Base-by-base conservation (phyloP, 2,113 vertebrate species). In the Pholis gunnellus region DNA sequence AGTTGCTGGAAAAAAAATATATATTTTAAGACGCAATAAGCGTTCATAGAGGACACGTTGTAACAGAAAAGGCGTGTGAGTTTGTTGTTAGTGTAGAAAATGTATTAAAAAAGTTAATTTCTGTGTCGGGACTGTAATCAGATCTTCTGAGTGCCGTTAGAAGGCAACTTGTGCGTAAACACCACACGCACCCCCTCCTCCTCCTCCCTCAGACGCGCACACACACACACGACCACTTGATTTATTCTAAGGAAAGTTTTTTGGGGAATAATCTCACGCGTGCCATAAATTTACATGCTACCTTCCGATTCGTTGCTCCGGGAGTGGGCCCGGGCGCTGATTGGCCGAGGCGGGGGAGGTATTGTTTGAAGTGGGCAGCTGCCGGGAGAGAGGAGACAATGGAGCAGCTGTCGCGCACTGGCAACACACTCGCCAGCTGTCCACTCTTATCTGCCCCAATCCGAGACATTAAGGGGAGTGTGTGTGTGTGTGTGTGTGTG, bases 391-490 rank as follows among this genome's bases (percentile, higher is more conserved):
- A 92, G 94, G 93, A 97, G 96, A 99, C 98, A 99, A 99, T 99
- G 95, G 97, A 96, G 97, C 98, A 99, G 98, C 98, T 99, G 98
- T 99, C 97, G 94, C 92, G 96, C 97, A 96, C 97, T 97, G 97
- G 97, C 97, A 96, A 96, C 96, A 96, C 97, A 97, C 97, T 97
- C 95, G 96, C 98, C 98, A 99, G 98, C 98, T 99, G 98, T 99
- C 98, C 97, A 97, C 97, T 97, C 98, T 98, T 99, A 99, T 99
- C 97, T 97, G 93, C 95, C 96, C 96, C 96, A 97, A 96, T 96
- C 94, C 96, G 96, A 96, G 97, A 97, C 97, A 97, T 97, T 96
- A 96, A 96, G 96, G 96, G 96, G 69, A 18, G 71, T 59, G 84
- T 22, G 78, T 70, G 68, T n/a, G 78, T 34, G 75, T 44, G 46